These are phyloP conservation scores for Daboia siamensis DNA, from an alignment of 2,113 vertebrate genomes.

Conservation along the genomic window DNA sequence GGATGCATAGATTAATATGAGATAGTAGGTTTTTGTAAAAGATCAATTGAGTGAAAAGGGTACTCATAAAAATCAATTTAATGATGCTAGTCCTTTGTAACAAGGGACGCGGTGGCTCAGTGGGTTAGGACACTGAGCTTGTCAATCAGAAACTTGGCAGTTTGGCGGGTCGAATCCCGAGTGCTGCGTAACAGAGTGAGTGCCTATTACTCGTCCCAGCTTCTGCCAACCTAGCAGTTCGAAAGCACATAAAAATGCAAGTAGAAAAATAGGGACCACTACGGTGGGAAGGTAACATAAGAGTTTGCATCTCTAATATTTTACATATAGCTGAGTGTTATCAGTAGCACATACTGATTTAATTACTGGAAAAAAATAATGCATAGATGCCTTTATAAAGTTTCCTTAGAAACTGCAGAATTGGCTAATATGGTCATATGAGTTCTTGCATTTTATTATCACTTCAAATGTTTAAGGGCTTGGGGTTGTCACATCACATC, in stretches of 20 bases:
- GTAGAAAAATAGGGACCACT: no score
- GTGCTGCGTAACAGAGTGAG: no score
- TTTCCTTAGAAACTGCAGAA: not conserved
- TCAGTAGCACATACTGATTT: not conserved
- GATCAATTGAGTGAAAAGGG: not conserved
- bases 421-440: not conserved
- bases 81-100: not conserved
- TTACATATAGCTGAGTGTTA: not conserved
- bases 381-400: no score
- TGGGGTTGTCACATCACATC: not conserved
- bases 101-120: no score
- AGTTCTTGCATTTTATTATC: not conserved
- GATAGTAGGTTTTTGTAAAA: not conserved
- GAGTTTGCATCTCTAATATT: not conserved
- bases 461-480: not conserved
- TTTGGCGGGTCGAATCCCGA: no score
- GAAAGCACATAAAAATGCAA: no score
- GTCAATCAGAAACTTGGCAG: no score
- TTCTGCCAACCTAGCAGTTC: no score
- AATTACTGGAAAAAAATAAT: not conserved
- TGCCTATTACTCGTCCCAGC: no score
- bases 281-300: not conserved
- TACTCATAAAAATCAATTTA: not conserved
- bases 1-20: not conserved
- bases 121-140: no score